Evolutionary conservation across 2,888 invertebrate genomes (phyloP), one percentile per base, ranked within the genome.

Genomic region (Vannuccia rotundouncinata): DNA sequence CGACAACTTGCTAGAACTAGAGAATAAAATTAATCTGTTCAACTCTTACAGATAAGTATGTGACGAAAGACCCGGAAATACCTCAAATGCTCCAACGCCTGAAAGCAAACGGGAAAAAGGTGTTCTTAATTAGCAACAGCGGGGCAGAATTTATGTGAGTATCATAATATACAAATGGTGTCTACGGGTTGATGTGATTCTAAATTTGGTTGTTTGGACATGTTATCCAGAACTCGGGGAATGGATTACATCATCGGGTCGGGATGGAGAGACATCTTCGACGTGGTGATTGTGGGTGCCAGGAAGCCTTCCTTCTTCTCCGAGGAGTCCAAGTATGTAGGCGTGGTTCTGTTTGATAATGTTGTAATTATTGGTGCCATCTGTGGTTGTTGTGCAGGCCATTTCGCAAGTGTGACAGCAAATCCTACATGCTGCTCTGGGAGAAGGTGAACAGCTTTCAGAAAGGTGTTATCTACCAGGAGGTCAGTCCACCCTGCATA

Each of bases 271-370:
- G 91, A 94, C 0, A 92, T 91, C 85, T 98, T 98, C 88, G 95
- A 98, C 88, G 93, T 97, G 27, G 92, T 97, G 60, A 94, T 98
- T 81, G 94, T 94, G 86, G 85, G 85, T 78, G 97, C 98, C 0
- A 92, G 95, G 84, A 98, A 99, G 87, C 98, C 98, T 0, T 92
- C 92, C 85, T 99, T 98, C 89, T 99, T 98, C 89, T 94, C 94
- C 0, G 94, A 95, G 85, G 84, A 85, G 25, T 92, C 92, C 85
- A 93, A 94, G 82, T 91, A 83, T 81, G 81, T 77, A 25, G 22
- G 59, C 81, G 66, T 66, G 17, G 17, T 45, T 13, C 45, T 45
- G 5, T 45, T 45, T 45, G 5, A 45, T 45, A 45, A 45, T 45
- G 5, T 5, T 17, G 17, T 45, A 45, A 45, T n/a, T n/a, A n/a